Evolutionary conservation across 2,113 vertebrate species (phyloP), one percentile per base, ranked within the genome.

Genomic region (Brachionichthys hirsutus): DNA sequence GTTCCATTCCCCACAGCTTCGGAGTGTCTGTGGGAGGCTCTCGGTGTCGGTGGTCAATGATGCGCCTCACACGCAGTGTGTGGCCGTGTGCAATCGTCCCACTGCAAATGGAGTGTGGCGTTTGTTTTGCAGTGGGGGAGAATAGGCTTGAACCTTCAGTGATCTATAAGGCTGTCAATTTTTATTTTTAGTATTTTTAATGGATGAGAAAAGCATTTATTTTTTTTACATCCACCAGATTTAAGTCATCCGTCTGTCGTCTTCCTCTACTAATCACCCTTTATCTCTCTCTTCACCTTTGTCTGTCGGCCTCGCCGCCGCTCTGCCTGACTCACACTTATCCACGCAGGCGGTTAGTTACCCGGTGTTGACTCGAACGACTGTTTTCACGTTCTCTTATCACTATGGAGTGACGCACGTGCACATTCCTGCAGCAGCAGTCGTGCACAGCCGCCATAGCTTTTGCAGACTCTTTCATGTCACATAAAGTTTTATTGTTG

Each of bases 301-400:
- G 15, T 45, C 42, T 41, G 34, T 43, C 40, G 57, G 46, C 52
- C 71, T 73, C 36, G 3, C 45, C 42, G 59, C 67, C 56, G 43
- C 46, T 75, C 49, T 15, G 19, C 22, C 16, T 77, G 75, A 79
- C 66, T 77, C 73, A 69, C 12, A 7, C 67, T 45, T 54, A 40
- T 36, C 68, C 67, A 68, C 52, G 45, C 63, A 48, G 45, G 53
- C 46, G 48, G 34, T 48, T 17, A 22, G 48, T 48, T 58, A 36
- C 52, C 30, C 22, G 1, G 45, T 18, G 48, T 76, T 65, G 54
- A 68, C 35, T 73, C 45, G 13, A 44, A 79, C 69, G 62, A 73
- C 80, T 70, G 56, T 67, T 77, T 70, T 78, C 34, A 38, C 66
- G 68, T 55, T 40, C 40, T 41, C 70, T 78, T 83, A 83, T 83